Base-by-base conservation (phyloP, 2,888 invertebrate species). In the Candidula unifasciata region DNA sequence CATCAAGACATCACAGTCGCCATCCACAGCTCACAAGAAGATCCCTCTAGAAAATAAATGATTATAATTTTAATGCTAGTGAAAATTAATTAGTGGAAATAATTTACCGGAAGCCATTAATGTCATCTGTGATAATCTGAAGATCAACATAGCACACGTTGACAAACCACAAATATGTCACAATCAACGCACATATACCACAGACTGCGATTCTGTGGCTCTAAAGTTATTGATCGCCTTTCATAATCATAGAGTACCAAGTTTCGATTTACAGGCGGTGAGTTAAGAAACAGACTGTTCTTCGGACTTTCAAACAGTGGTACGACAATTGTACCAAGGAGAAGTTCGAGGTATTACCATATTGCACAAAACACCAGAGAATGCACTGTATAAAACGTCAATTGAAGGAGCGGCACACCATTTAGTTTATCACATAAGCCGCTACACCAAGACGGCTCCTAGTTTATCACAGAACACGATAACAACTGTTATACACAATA, bases 401-500 rank as follows among this genome's bases (percentile, higher is more conserved):
- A 13, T 64, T 64, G 3, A 8, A 21, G 21, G n/a, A n/a, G 5
- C 8, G 18, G 54, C 8, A 54, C 21, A 64, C 5, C 64, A 24
- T 13, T 3, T 5, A 64, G n/a, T 64, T 5, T 13, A n/a, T n/a
- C n/a, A n/a, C n/a, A n/a, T n/a, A n/a, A n/a, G n/a, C n/a, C n/a
- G n/a, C n/a, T n/a, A n/a, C n/a, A n/a, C 5, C 8, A 64, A 5
- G 3, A 5, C n/a, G 8, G 13, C 5, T 64, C 21, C 21, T 24
- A 13, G 10, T 3, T 66, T 27, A 10, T 66, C 10, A 27, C 10
- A 33, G 30, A 68, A 68, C 33, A 30, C 16, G 13, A 8, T 33
- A 33, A 33, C 24, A 71, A 21, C 37, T n/a, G 44, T 10, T 24
- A 33, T 35, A 71, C n/a, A 80, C 84, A 84, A 73, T 74, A 79